A percentile compares a stretch with the other conserved stretches of the same genome.
phyloP scores from a whole-genome alignment of 2,888 invertebrate species.

The Eubasilissa splendida region DNA sequence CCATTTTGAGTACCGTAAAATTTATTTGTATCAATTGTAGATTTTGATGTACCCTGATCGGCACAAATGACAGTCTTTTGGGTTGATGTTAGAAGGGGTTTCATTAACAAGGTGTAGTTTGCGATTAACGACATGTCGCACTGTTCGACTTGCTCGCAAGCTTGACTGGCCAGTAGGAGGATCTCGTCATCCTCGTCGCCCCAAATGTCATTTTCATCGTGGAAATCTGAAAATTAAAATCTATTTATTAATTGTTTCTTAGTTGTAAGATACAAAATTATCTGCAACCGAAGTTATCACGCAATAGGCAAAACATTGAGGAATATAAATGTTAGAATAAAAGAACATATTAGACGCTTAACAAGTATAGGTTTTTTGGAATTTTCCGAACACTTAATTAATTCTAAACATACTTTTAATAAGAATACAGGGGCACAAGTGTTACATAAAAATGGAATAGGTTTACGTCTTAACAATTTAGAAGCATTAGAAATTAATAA shows the following conservation, averaged over 20 bases:
- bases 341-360: no score
- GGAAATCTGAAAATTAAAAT: constrained; percentile 5
- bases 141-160: constrained; percentile 66
- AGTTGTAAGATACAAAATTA: no score
- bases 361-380: no score
- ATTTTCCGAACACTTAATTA: no score
- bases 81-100: constrained; percentile 67
- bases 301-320: no score
- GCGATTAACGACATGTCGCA: constrained; percentile 62
- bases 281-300: no score
- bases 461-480: no score
- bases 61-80: constrained; percentile 60
- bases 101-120: constrained; percentile 67
- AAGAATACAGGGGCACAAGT: no score
- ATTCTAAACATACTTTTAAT: no score
- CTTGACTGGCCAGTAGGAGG: constrained; percentile 69
- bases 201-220: constrained; percentile 63
- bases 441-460: no score
- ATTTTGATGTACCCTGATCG: constrained; percentile 21
- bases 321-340: no score
- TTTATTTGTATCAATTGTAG: background rate
- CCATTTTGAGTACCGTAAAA: background rate
- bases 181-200: constrained; percentile 68
- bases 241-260: background rate
- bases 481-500: no score